Evolutionary conservation across 1,140 invertebrate species (phyloP).

Genomic region (Calliopsis andreniformis): DNA sequence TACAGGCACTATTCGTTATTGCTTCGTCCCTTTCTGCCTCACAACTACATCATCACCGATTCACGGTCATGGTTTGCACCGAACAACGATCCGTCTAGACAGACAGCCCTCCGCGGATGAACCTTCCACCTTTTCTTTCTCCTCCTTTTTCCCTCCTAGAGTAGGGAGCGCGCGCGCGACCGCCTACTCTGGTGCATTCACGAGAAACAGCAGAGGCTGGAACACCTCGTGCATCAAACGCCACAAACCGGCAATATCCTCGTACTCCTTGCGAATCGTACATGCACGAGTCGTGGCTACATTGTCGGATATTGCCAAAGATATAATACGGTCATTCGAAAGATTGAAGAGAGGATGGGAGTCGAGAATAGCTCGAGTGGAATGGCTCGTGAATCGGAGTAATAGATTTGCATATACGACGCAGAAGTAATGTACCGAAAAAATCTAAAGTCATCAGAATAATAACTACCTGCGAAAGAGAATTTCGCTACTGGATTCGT

Average conservation of each 20-base stretch:
- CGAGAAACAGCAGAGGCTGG: background rate
- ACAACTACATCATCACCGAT: slow-evolving; percentile 38
- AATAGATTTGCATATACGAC: no score
- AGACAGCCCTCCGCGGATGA: slow-evolving; percentile 55
- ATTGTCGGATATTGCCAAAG: background rate
- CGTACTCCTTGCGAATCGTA: background rate
- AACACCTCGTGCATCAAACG: slow-evolving; percentile 2
- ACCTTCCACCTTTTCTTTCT: slow-evolving; percentile 53
- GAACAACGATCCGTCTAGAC: slow-evolving; percentile 64
- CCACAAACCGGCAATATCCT: background rate
- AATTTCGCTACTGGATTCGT: no score
- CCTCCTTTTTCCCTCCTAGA: background rate
- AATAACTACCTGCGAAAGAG: no score
- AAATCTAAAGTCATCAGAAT: no score
- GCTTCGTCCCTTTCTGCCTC: slow-evolving; percentile 34
- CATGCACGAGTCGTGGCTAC: background rate
- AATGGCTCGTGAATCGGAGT: background rate
- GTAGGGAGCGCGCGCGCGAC: no score
- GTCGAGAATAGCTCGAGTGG: background rate
- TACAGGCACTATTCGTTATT: slow-evolving; percentile 39
- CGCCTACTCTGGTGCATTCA: slow-evolving; percentile 27
- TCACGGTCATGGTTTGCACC: slow-evolving; percentile 50
- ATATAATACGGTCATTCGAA: background rate
- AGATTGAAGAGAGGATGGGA: background rate
- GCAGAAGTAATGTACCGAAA: no score